phyloP scores from a whole-genome alignment of 1,140 invertebrate species.

The Listronotus bonariensis region DNA sequence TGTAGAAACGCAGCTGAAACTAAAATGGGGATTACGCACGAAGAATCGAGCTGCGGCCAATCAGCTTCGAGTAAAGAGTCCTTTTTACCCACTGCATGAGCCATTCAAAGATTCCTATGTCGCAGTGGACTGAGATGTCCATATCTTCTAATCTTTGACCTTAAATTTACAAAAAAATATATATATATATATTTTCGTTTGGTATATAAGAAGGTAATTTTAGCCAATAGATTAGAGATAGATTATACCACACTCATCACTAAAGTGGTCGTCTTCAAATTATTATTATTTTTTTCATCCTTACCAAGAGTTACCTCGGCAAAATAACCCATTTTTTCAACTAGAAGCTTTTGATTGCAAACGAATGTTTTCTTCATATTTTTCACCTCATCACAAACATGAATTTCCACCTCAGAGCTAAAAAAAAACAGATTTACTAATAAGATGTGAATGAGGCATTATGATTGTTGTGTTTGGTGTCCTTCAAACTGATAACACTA shows the following conservation, averaged over 20 bases:
- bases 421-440: slow-evolving; percentile 1
- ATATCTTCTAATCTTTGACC: slow-evolving; percentile 89
- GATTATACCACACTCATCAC: too few relatives aligned
- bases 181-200: too few relatives aligned
- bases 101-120: slow-evolving; percentile 93
- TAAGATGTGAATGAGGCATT: neutral
- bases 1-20: slow-evolving; percentile 93
- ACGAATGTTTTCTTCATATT: slow-evolving; percentile 85
- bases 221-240: too few relatives aligned
- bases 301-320: slow-evolving; percentile 78
- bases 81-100: slow-evolving; percentile 92
- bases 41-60: slow-evolving; percentile 76
- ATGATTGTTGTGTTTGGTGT: too few relatives aligned
- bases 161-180: slow-evolving; percentile 30
- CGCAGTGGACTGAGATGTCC: slow-evolving; percentile 95
- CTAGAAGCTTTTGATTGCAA: slow-evolving; percentile 82
- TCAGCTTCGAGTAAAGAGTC: slow-evolving; percentile 68
- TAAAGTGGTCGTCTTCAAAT: too few relatives aligned
- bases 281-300: too few relatives aligned
- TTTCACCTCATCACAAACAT: slow-evolving; percentile 86
- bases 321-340: slow-evolving; percentile 94
- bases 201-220: too few relatives aligned
- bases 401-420: slow-evolving; percentile 82
- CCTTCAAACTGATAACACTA: too few relatives aligned
- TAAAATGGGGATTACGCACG: slow-evolving; percentile 87